Evolutionary conservation across 2,888 invertebrate species (phyloP).

Genomic region (Stenoptilia bipunctidactyla): DNA sequence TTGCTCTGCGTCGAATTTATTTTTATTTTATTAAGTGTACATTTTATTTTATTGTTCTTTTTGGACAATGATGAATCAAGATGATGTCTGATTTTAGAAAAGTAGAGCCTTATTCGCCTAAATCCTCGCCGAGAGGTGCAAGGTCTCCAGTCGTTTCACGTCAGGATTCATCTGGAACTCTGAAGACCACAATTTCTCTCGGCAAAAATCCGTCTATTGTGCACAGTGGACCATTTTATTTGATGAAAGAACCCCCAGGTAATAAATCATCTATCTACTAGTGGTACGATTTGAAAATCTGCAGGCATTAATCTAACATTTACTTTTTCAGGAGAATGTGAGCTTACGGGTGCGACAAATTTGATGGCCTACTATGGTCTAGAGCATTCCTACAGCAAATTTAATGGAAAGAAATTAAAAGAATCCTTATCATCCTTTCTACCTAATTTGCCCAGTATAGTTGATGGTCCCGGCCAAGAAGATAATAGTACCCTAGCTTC

Average conservation of each 20-base stretch:
- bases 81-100: slow-evolving; percentile 94
- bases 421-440: slow-evolving; percentile 96
- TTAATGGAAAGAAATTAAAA: slow-evolving; percentile 95
- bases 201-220: slow-evolving; percentile 98
- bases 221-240: slow-evolving; percentile 97
- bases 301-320: too few relatives aligned
- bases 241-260: slow-evolving; percentile 97
- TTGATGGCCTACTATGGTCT: slow-evolving; percentile 96
- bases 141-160: slow-evolving; percentile 95
- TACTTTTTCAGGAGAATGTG: slow-evolving; percentile 80
- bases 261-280: slow-evolving; percentile 21
- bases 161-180: slow-evolving; percentile 96
- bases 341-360: slow-evolving; percentile 95
- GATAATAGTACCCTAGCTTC: slow-evolving; percentile 91
- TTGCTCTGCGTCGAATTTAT: slow-evolving; percentile 34
- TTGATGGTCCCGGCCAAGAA: slow-evolving; percentile 91
- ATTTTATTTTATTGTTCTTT: slow-evolving; percentile 37
- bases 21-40: slow-evolving; percentile 53
- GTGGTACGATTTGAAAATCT: too few relatives aligned
- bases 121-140: slow-evolving; percentile 93
- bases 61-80: slow-evolving; percentile 74
- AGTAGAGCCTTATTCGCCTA: slow-evolving; percentile 95
- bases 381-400: slow-evolving; percentile 97
- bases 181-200: slow-evolving; percentile 96
- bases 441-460: slow-evolving; percentile 94